A percentile compares a stretch with the other conserved stretches of the same genome.
These are phyloP conservation scores for Paramormyrops kingsleyae DNA, from an alignment of 2,113 vertebrate species.

Conservation along the genomic window DNA sequence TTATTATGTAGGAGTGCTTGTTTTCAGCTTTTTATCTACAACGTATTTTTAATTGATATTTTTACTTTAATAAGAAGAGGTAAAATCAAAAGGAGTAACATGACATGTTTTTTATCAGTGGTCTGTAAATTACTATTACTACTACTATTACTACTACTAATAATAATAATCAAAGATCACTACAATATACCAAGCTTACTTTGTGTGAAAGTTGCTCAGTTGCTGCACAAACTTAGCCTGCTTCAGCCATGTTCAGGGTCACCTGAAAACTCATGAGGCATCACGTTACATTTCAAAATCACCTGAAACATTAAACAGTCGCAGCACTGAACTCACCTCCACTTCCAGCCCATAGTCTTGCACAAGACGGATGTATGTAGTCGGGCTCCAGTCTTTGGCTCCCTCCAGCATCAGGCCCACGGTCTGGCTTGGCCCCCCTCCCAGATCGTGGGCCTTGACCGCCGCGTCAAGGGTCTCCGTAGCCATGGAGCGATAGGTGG, in stretches of 20 bases:
- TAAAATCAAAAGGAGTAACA: not conserved
- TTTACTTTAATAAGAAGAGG: not conserved
- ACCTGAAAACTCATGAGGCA: not conserved
- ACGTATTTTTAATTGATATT: not conserved
- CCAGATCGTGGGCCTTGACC: constrained; percentile 62
- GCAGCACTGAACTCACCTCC: constrained; percentile 62
- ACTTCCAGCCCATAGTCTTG: constrained; percentile 94
- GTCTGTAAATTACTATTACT: not conserved
- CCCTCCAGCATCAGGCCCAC: constrained; percentile 83
- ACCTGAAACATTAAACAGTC: not conserved
- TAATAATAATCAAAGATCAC: not conserved
- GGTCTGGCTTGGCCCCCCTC: constrained; percentile 68
- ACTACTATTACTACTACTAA: not conserved
- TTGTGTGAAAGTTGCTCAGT: not conserved
- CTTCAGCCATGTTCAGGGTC: not conserved
- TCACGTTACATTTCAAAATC: not conserved
- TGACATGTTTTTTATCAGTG: not conserved
- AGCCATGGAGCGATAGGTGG: constrained; percentile 91
- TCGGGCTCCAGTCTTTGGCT: constrained; percentile 83
- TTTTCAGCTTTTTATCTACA: not conserved
- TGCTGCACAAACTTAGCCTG: not conserved
- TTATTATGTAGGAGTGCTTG: not conserved
- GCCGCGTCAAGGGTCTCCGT: constrained; percentile 81
- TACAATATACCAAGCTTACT: not conserved
- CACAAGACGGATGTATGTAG: constrained; percentile 88